Evolutionary conservation across 2,888 invertebrate genomes (phyloP), one percentile per base, ranked within the genome.

Genomic region (Orthosia cruda): DNA sequence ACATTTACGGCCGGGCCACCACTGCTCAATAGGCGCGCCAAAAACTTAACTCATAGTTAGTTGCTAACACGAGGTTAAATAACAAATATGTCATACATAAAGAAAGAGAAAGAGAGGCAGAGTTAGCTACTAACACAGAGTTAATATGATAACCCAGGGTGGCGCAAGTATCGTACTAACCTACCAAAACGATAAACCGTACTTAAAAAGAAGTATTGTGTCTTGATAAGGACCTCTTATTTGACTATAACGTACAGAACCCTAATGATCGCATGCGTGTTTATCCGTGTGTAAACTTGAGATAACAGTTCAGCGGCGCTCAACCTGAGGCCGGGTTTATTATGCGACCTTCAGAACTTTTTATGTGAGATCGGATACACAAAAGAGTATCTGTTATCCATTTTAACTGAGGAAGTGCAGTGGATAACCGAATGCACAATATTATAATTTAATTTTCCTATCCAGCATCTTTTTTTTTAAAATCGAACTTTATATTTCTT

Each of bases 221-320:
- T 67, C n/a, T 54, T 20, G 47, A 66, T 66, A 74, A 49, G 66
- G 47, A 18, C 23, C 26, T 40, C 32, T 45, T 50, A 54, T 68
- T 68, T 77, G 23, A 40, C 63, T 55, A 54, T 13, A 20, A 47
- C 70, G 40, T 59, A 59, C 47, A 54, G 82, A 49, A 54, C 83
- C 55, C 78, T 77, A 77, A 64, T 61, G 65, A 70, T 70, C 47
- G 61, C 61, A 69, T 58, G 57, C 4, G 55, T 73, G 73, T 57
- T 73, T 73, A 83, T 65, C 64, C 61, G 59, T 62, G 74, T 81
- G 81, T 81, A 69, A 81, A 81, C 74, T 40, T 66, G 15, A 80
- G 84, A 81, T 80, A 80, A 71, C 61, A 65, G 49, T 23, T 23
- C 84, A 78, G 83, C 3, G 83, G 52, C 11, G 40, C 62, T 74